Base-by-base conservation (phyloP, 2,113 vertebrate species). In the Trogon surrucura region DNA sequence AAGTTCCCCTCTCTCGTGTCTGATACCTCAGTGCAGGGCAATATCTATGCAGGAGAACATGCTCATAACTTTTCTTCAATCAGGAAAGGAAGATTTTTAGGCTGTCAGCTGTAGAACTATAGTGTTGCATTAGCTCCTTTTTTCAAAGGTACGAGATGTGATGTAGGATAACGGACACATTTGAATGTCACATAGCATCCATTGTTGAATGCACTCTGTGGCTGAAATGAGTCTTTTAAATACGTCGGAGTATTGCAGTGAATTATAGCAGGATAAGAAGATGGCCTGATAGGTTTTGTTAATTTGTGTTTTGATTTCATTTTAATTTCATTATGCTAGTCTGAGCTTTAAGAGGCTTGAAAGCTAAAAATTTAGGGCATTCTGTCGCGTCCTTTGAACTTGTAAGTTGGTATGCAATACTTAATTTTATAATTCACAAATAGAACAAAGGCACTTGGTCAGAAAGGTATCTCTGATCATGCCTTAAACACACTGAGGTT, bases 31-130 rank as follows among this genome's bases (percentile, higher is more conserved):
- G 2, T 71, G 58, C 16, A 34, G 54, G n/a, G 14, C 41, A 36
- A 3, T 32, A 48, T 20, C 11, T 85, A 2, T 34, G 45, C 58
- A 70, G 47, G 23, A 62, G 30, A 58, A 50, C 27, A 50, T 16
- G 6, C n/a, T 44, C 0, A 0, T 16, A 45, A 36, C 3, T 47
- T 77, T 64, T 80, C 13, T 70, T 74, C 17, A n/a, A 84, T 89
- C 56, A 57, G 16, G 34, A 81, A 67, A 44, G 9, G 38, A 38
- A 38, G 5, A 44, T 71, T 79, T 36, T 74, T 54, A 81, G 16
- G 27, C 45, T 74, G 80, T 60, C 44, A 74, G 1, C n/a, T 51
- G 15, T 36, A 25, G 19, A 84, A 18, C 17, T 8, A 0, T 62
- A 34, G 5, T 67, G 11, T 58, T 84, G 16, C 20, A 20, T 67